A percentile compares a stretch with the other conserved stretches of the same genome.
Conservation (phyloP, 2,797 vertebrate species). For the Naso thynnoides region DNA sequence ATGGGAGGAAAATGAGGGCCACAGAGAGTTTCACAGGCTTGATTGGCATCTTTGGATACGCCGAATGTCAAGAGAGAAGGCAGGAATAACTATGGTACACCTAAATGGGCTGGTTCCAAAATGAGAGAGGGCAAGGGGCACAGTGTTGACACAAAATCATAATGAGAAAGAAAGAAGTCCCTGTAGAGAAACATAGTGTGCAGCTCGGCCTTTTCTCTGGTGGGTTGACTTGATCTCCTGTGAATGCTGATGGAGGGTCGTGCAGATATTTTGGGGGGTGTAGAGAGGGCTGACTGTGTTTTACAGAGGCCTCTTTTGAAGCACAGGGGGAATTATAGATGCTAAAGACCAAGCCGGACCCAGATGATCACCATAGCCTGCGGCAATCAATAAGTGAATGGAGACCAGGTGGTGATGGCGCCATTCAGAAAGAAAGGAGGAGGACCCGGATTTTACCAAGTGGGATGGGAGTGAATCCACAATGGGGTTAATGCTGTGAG, state of each 20-base stretch:
- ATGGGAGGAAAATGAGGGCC: constrained; percentile 72
- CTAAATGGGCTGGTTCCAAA: constrained; percentile 60
- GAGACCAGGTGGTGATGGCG: constrained; percentile 80
- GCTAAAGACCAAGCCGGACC: constrained; percentile 75
- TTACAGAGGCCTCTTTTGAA: constrained; percentile 72
- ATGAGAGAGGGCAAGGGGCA: constrained; percentile 64
- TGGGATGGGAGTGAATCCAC: constrained; percentile 51
- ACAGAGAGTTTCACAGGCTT: constrained; percentile 65
- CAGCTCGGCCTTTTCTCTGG: constrained; percentile 67
- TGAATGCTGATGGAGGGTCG: constrained; percentile 75
- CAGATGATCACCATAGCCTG: constrained; percentile 81
- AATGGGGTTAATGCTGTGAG: constrained; percentile 54
- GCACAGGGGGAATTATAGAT: constrained; percentile 72
- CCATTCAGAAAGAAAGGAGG: constrained; percentile 67
- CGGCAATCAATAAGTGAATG: constrained; percentile 79
- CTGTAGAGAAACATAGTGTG: constrained; percentile 59
- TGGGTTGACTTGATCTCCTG: constrained; percentile 76
- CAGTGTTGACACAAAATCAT: constrained; percentile 71
- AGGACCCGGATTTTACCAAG: constrained; percentile 62
- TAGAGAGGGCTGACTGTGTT: constrained; percentile 60
- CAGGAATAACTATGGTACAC: constrained; percentile 71
- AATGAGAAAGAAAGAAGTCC: constrained; percentile 76
- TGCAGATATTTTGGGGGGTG: constrained; percentile 66
- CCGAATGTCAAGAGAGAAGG: constrained; percentile 76
- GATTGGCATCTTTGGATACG: constrained; percentile 82